A percentile compares a stretch with the other conserved stretches of the same genome.
These are phyloP conservation scores for Xylocopa sonorina DNA, from an alignment of 1,140 invertebrate genomes.

Conservation along the genomic window DNA sequence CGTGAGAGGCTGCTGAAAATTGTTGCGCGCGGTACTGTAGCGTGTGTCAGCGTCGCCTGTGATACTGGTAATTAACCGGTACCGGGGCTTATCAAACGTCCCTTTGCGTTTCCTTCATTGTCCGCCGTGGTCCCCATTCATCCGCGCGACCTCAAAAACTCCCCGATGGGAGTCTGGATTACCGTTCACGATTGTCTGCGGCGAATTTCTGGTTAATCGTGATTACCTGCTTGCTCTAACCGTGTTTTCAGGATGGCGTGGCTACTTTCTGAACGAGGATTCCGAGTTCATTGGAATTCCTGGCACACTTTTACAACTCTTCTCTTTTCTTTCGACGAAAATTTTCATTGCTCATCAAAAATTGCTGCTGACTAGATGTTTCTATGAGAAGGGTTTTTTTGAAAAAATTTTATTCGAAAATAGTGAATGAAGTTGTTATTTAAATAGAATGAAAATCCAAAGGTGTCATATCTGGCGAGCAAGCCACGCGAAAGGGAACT, in stretches of 20 bases:
- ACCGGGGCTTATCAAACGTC: slow-evolving; percentile 21
- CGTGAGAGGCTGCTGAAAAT: slow-evolving; percentile 1
- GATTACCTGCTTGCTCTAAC: not conserved
- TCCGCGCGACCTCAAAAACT: slow-evolving; percentile 18
- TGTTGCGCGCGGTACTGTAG: not conserved
- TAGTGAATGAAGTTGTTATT: too few species aligned
- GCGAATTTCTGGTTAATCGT: not conserved
- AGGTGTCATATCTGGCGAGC: too few species aligned
- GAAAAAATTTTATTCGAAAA: too few species aligned
- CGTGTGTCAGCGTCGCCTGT: not conserved
- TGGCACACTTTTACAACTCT: too few species aligned
- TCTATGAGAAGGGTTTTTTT: too few species aligned
- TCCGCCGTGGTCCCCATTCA: not conserved
- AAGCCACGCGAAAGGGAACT: too few species aligned
- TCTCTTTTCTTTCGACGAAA: too few species aligned
- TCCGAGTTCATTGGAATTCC: not conserved
- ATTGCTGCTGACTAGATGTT: too few species aligned
- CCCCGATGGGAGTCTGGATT: not conserved
- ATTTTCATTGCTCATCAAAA: too few species aligned
- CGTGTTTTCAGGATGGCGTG: not conserved
- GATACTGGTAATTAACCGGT: slow-evolving; percentile 26
- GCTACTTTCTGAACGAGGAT: not conserved
- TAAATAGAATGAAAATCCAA: too few species aligned
- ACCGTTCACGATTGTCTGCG: not conserved
- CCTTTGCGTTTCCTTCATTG: slow-evolving; percentile 19